Evolutionary conservation across 2,888 invertebrate genomes (phyloP), one percentile per base, ranked within the genome.

Genomic region (Diarsia mendica): DNA sequence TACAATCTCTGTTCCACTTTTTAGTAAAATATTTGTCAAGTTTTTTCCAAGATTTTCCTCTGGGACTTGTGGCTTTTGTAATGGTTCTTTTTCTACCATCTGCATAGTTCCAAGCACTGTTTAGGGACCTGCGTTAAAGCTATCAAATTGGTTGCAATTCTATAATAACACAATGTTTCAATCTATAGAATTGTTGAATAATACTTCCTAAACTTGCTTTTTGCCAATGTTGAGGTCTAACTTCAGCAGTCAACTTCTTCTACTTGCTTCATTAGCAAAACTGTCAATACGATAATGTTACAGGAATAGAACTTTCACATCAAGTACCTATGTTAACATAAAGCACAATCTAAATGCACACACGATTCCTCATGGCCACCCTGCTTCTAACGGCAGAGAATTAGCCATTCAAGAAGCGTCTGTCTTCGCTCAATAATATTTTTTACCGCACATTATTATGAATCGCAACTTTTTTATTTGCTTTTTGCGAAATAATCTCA

Each of bases 391-490:
- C 58, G 73, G 44, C 67, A 63, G 10, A 8, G 49, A 68, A 83
- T 83, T 73, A 79, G 15, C n/a, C 18, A 81, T 79, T 83, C 81
- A 64, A 53, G 46, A 66, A n/a, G 28, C 51, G 72, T 79, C 28
- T 18, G 2, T 9, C 64, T 65, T 48, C 39, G 68, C 39, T 63
- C 61, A 69, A 64, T 79, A 72, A 49, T 44, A 68, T 63, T 79
- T 68, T 72, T 82, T 75, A 75, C 67, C 55, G 39, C 82, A 58
- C 63, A 53, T 44, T 63, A 55, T 48, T 55, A 81, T 75, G 67
- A 82, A 55, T 82, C 20, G 63, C 76, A 67, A 64, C 18, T 64
- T 75, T 60, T 67, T 82, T 55, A 44, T 53, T 48, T 28, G 28
- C 11, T 61, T 60, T 60, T 66, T 66, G 8, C 23, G 9, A 28